phyloP scores from a whole-genome alignment of 2,888 invertebrate species.

The Pheosia tremula region DNA sequence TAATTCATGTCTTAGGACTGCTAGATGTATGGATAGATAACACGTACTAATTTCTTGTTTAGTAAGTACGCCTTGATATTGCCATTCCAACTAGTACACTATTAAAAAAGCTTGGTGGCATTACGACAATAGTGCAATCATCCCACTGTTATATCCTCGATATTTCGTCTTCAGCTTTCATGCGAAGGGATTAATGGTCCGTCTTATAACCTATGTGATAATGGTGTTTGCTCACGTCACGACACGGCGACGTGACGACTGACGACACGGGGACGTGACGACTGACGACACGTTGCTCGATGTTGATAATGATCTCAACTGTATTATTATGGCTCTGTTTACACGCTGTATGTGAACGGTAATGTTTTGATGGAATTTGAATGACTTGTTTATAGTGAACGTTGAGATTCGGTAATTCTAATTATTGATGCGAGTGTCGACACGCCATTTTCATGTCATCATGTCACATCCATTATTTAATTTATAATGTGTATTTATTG shows the following conservation, averaged over 20 bases:
- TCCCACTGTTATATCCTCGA: conserved; percentile 6
- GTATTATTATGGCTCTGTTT: conserved; percentile 17
- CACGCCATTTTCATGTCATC: background rate
- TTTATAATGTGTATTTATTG: no score
- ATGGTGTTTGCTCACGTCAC: conserved; percentile 17
- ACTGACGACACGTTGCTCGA: background rate
- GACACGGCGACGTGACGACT: conserved; percentile 11
- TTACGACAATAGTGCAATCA: conserved; percentile 9
- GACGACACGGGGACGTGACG: conserved; percentile 8
- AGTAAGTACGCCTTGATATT: no score
- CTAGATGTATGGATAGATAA: no score
- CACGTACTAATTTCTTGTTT: no score
- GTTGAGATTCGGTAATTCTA: background rate
- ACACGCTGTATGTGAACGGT: conserved; percentile 5
- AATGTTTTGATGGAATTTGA: conserved; percentile 1
- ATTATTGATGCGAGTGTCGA: no score
- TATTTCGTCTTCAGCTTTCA: conserved; percentile 4
- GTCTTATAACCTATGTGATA: conserved; percentile 8
- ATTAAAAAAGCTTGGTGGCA: no score
- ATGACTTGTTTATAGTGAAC: background rate
- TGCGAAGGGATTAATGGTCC: conserved; percentile 12
- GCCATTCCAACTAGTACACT: no score
- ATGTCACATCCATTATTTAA: no score
- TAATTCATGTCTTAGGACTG: no score
- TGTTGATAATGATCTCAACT: background rate